Evolutionary conservation across 1,140 invertebrate genomes (phyloP).

Genomic region (Lucilia cuprina): DNA sequence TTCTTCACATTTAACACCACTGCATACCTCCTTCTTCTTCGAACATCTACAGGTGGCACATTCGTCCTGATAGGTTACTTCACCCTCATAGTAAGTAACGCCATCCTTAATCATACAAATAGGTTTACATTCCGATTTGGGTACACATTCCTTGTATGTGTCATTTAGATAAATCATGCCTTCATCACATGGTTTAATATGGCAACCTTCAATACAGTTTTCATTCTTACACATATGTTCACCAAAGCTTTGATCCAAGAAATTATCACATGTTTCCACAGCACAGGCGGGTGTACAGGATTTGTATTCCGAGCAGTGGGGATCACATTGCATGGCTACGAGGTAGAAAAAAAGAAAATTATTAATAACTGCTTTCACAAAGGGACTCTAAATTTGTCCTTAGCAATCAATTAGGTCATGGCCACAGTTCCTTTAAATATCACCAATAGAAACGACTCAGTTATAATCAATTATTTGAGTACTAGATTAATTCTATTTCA

Average conservation of each 20-base stretch:
- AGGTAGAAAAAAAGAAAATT: background rate
- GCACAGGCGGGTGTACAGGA: slow-evolving; percentile 84
- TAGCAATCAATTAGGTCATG: no score
- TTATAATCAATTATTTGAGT: no score
- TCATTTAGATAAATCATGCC: slow-evolving; percentile 76
- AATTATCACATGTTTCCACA: slow-evolving; percentile 82
- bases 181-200: slow-evolving; percentile 72
- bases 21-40: slow-evolving; percentile 72
- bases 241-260: slow-evolving; percentile 68
- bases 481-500: no score
- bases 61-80: slow-evolving; percentile 74
- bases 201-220: slow-evolving; percentile 76
- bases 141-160: slow-evolving; percentile 75
- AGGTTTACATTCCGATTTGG: slow-evolving; percentile 73
- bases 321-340: slow-evolving; percentile 86
- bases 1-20: slow-evolving; percentile 70
- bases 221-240: slow-evolving; percentile 74
- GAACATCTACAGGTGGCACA: slow-evolving; percentile 80
- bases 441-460: no score
- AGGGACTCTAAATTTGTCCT: no score
- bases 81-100: slow-evolving; percentile 76
- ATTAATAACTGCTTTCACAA: no score
- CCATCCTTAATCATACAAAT: slow-evolving; percentile 73
- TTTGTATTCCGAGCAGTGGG: slow-evolving; percentile 77
- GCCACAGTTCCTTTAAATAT: no score